Percentiles rank a stretch among this genome's conserved stretches.
phyloP scores from a whole-genome alignment of 2,797 vertebrate species.

The Anguilla marmorata region DNA sequence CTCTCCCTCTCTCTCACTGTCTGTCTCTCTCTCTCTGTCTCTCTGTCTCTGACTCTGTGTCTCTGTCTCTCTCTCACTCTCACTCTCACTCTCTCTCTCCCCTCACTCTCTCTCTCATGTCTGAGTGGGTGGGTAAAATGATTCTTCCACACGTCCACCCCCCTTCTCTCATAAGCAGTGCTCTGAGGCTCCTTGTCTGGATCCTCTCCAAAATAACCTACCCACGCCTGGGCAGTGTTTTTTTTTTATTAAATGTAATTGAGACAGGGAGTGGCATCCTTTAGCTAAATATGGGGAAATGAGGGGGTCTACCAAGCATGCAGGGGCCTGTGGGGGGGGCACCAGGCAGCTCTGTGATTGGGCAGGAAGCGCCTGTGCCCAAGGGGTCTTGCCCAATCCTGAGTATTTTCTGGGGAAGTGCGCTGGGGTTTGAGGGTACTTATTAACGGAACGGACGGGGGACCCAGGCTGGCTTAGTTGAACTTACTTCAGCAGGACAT shows the following conservation, averaged over 20 bases:
- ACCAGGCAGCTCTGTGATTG: slow-evolving; percentile 28
- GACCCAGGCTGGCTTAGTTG: slow-evolving; percentile 24
- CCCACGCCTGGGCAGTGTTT: slow-evolving; percentile 9
- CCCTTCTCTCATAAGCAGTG: not conserved
- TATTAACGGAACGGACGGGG: slow-evolving; percentile 12
- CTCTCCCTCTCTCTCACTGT: not conserved
- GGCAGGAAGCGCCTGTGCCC: slow-evolving; percentile 4
- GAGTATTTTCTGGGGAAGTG: slow-evolving; percentile 26
- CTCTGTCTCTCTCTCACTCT: not conserved
- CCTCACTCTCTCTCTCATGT: not conserved
- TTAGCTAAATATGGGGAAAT: slow-evolving; percentile 40
- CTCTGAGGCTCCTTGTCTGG: slow-evolving; percentile 7
- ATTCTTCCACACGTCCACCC: not conserved
- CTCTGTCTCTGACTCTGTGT: not conserved
- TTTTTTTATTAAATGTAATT: slow-evolving; percentile 40
- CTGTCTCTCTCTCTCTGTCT: not conserved
- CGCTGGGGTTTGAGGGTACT: slow-evolving; percentile 20
- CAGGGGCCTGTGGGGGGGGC: slow-evolving; percentile 3
- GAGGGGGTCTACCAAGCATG: slow-evolving; percentile 17
- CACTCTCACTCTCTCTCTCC: not conserved
- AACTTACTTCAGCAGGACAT: slow-evolving; percentile 19
- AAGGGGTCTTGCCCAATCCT: slow-evolving; percentile 29
- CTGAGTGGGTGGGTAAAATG: slow-evolving; percentile 1
- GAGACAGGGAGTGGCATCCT: slow-evolving; percentile 32
- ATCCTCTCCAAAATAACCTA: slow-evolving; percentile 37